Conservation (phyloP, 1,140 invertebrate species). For the Sarcophaga peregrina region DNA sequence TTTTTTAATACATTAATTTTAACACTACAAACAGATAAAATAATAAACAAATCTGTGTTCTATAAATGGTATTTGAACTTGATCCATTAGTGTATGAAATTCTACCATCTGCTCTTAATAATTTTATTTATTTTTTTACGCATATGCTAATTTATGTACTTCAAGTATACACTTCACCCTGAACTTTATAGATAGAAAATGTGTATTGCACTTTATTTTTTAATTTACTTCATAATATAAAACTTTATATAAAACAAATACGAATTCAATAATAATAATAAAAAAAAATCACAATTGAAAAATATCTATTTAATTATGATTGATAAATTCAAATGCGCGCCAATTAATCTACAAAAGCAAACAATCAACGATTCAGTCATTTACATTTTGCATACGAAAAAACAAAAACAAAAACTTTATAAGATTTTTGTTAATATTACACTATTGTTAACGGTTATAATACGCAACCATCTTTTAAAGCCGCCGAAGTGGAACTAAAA, state of each 20-base stretch:
- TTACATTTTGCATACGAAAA: no score
- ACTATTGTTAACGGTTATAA: background rate
- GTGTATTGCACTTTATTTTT: background rate
- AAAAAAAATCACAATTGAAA: background rate
- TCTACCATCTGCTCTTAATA: no score
- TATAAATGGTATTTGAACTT: no score
- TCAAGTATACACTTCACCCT: background rate
- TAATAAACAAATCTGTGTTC: no score
- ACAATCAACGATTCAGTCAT: no score
- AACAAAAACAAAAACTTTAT: background rate
- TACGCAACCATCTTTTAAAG: background rate
- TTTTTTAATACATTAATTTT: no score
- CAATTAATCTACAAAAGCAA: background rate
- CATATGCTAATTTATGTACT: no score
- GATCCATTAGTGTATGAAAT: no score
- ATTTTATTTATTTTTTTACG: no score
- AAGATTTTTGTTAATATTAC: background rate
- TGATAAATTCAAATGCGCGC: conserved; percentile 23
- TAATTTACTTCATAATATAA: background rate
- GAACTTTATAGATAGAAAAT: background rate
- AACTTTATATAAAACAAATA: background rate
- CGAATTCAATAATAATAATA: background rate
- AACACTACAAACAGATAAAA: no score
- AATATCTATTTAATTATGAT: background rate
- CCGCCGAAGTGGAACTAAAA: conserved; percentile 39